These are phyloP conservation scores for Cyanistes caeruleus DNA, from an alignment of 2,113 vertebrate species.

Conservation along the genomic window DNA sequence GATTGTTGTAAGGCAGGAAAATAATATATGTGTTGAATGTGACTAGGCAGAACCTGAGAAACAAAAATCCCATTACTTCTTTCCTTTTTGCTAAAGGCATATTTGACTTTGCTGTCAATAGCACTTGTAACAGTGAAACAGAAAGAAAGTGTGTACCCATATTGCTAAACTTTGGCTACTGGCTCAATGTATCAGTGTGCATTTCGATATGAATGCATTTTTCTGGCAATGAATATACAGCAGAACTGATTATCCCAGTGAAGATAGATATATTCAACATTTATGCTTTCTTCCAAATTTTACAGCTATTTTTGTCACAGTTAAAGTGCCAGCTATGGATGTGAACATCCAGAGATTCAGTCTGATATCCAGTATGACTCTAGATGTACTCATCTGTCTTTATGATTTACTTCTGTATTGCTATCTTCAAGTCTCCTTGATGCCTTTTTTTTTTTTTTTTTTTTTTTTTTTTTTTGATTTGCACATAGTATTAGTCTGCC, in stretches of 20 bases:
- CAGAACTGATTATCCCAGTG: background rate
- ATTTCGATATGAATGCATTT: background rate
- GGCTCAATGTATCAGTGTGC: background rate
- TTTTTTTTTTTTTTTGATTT: slow-evolving; percentile 25
- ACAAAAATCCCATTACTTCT: background rate
- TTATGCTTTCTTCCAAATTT: background rate
- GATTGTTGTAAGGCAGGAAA: slow-evolving; percentile 17
- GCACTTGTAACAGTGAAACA: background rate
- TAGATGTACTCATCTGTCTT: background rate
- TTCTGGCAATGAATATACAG: background rate
- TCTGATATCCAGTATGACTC: background rate
- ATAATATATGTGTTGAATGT: slow-evolving; percentile 37
- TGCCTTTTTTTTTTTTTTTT: background rate
- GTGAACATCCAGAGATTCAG: background rate
- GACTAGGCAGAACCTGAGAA: slow-evolving; percentile 37
- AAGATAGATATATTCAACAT: background rate
- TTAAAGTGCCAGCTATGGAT: background rate
- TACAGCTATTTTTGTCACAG: background rate
- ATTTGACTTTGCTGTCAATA: slow-evolving; percentile 43
- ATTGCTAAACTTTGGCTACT: background rate
- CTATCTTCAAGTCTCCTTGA: background rate
- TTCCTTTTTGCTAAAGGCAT: slow-evolving; percentile 22
- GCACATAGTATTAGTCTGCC: slow-evolving; percentile 54
- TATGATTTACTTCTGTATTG: slow-evolving; percentile 21
- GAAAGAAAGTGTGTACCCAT: background rate